Evolutionary conservation across 2,888 invertebrate species (phyloP).

Genomic region (Diloba caeruleocephala): DNA sequence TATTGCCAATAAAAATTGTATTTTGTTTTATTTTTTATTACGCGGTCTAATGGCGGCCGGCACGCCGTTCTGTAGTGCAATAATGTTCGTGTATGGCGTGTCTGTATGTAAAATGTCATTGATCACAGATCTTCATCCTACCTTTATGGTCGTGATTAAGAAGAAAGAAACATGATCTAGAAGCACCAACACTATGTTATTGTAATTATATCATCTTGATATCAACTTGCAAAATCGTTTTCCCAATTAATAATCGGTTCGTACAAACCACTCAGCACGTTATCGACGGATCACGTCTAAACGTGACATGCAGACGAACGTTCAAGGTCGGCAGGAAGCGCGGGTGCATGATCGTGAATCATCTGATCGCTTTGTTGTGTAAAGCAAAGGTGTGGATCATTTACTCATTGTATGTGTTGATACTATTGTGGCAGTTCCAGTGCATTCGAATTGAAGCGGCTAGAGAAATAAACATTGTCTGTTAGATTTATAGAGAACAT

Average conservation of each 20-base stretch:
- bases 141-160: too few species aligned
- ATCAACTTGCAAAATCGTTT: neutral
- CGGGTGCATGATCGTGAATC: slow-evolving; percentile 48
- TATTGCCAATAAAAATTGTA: too few species aligned
- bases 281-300: slow-evolving; percentile 21
- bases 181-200: too few species aligned
- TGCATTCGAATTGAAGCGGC: neutral
- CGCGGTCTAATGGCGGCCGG: too few species aligned
- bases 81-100: too few species aligned
- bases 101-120: too few species aligned
- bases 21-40: too few species aligned
- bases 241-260: neutral
- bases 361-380: slow-evolving; percentile 40
- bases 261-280: neutral
- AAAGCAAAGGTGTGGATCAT: slow-evolving; percentile 10
- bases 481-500: too few species aligned
- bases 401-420: slow-evolving; percentile 7
- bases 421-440: slow-evolving; percentile 1
- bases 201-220: neutral
- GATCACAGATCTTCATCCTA: too few species aligned
- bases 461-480: too few species aligned
- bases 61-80: too few species aligned
- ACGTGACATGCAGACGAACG: slow-evolving; percentile 37
- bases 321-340: slow-evolving; percentile 55
- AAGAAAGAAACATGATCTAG: too few species aligned